These are phyloP conservation scores for Emydocephalus ijimae DNA, from an alignment of 2,113 vertebrate species.

Conservation along the genomic window DNA sequence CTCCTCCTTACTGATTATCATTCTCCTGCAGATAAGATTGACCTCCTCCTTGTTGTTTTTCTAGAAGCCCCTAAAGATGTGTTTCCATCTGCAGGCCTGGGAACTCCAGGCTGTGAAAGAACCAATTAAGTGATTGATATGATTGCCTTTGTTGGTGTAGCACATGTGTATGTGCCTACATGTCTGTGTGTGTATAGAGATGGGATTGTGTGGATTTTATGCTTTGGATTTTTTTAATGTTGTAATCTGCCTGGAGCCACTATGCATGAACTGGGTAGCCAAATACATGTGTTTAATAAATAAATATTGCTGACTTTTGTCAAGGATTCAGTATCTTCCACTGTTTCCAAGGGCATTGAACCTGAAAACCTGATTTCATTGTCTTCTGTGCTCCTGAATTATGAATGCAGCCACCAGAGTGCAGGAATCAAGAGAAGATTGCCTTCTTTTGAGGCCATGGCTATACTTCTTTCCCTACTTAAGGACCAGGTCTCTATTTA, in stretches of 20 bases:
- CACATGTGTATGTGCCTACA: no score
- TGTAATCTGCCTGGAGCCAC: neutral
- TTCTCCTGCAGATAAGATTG: no score
- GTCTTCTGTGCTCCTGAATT: slow-evolving; percentile 49
- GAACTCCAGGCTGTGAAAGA: neutral
- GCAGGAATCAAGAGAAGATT: slow-evolving; percentile 55
- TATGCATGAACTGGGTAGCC: neutral
- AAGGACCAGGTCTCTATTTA: slow-evolving; percentile 18
- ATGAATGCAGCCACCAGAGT: slow-evolving; percentile 40
- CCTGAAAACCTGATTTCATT: slow-evolving; percentile 50
- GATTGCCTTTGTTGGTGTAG: neutral
- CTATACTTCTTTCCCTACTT: slow-evolving; percentile 14
- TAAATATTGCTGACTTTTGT: neutral
- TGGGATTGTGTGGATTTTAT: neutral
- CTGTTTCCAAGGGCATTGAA: slow-evolving; percentile 41
- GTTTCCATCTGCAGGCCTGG: neutral
- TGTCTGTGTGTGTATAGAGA: no score
- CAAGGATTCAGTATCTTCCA: neutral
- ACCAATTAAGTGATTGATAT: neutral
- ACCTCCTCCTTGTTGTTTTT: no score
- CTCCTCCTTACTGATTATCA: neutral
- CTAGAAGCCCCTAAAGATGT: no score
- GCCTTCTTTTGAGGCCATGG: slow-evolving; percentile 33
- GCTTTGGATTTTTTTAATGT: neutral
- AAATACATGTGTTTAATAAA: neutral